Conservation (phyloP, 30 jellyfish, hydroid and myxozoan species). For the Clytia hemisphaerica region DNA sequence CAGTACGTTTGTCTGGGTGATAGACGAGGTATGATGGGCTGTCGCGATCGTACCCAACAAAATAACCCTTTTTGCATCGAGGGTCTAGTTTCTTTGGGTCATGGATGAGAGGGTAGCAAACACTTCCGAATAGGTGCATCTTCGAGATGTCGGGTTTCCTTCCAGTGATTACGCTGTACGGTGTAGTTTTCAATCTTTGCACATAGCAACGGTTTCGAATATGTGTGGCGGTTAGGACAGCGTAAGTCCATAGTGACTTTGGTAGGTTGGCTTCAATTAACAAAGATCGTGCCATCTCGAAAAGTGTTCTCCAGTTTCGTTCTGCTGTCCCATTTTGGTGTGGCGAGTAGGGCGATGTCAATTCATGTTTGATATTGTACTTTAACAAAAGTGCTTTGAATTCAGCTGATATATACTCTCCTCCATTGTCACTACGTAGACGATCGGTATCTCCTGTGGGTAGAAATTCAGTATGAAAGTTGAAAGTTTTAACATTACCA, state of each 20-base stretch:
- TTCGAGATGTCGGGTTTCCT: constrained; percentile 7
- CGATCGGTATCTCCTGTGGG: constrained; percentile 16
- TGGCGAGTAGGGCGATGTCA: constrained; percentile 31
- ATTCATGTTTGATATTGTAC: constrained; percentile 20
- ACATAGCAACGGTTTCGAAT: background rate
- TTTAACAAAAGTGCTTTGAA: constrained; percentile 9
- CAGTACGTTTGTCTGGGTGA: constrained; percentile 1
- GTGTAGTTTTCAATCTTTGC: constrained; percentile 4
- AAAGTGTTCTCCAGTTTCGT: constrained; percentile 24
- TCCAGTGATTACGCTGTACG: constrained; percentile 8
- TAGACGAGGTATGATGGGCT: constrained; percentile 22
- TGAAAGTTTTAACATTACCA: constrained; percentile 35
- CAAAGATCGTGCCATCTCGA: constrained; percentile 28
- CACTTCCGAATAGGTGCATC: constrained; percentile 1
- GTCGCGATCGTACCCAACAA: constrained; percentile 21
- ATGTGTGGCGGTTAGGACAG: constrained; percentile 8
- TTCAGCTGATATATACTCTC: constrained; percentile 23
- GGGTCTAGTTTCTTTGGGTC: constrained; percentile 15
- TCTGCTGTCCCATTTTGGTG: constrained; percentile 45
- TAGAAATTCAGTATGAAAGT: constrained; percentile 11
- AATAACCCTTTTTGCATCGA: constrained; percentile 18
- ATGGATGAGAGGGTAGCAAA: background rate
- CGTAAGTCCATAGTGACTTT: background rate
- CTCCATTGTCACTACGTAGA: constrained; percentile 32
- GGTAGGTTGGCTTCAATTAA: background rate